Evolutionary conservation across 2,888 invertebrate genomes (phyloP), one percentile per base, ranked within the genome.

Genomic region (Aleiodes leptofemur): DNA sequence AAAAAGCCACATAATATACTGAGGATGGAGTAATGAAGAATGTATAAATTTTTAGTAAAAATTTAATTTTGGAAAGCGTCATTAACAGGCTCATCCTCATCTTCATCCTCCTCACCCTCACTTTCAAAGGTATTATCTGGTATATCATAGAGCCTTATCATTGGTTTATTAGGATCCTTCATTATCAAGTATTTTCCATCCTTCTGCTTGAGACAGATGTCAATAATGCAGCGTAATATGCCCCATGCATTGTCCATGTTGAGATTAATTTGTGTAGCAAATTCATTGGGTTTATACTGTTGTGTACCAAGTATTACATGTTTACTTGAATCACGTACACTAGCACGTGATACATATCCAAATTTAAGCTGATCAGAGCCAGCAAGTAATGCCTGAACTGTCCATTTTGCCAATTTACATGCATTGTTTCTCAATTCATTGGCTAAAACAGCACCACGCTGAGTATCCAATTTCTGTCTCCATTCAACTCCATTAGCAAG

Each of bases 211-310:
- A 98, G 96, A 85, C 98, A 96, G 79, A 97, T 95, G 85, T 99
- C 99, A 83, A 99, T 95, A 86, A 99, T 97, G 90, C 98, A 99
- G 14, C 99, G 94, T 77, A 99, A 91, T 76, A 99, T 96, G 80
- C 98, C 99, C 99, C 99, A 99, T 3, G 97, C 98, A 90, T 99
- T 99, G 90, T 99, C 99, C 98, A 99, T 98, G 88, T 98, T 98
- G 85, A 99, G 91, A 90, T 98, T 98, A 88, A 99, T 99, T 90
- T 99, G 99, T 8, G 96, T 97, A 11, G 99, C 99, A 90, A 99
- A 99, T 91, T 99, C 99, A 87, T 95, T 95, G 11, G 99, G 99
- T 89, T 98, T 98, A 91, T 98, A 99, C 90, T 98, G 98, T 90
- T 98, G 98, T 38, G 97, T 97, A 79, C 98, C 98, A 80, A 99